A percentile compares a stretch with the other conserved stretches of the same genome.
phyloP scores from a whole-genome alignment of 1,140 invertebrate species.

The Ctenoplectra terminalis region DNA sequence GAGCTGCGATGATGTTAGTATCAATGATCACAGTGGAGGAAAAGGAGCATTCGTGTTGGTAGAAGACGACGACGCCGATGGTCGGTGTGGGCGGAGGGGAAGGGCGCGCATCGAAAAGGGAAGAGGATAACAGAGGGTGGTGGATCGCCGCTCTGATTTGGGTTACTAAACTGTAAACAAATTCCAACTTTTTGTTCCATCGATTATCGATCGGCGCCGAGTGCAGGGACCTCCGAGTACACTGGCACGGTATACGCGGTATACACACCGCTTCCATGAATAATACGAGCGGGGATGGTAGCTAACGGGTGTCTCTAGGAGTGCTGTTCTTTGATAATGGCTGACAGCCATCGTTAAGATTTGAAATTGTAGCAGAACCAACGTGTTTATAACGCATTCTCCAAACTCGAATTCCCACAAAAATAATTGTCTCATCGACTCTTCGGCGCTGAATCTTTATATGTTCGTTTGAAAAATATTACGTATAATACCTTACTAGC shows the following conservation, averaged over 20 bases:
- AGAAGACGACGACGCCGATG: constrained; percentile 38
- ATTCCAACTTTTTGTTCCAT: constrained; percentile 78
- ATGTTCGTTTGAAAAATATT: no score
- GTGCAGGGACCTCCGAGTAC: constrained; percentile 73
- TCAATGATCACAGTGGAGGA: constrained; percentile 29
- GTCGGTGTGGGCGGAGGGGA: constrained; percentile 7
- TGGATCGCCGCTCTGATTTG: constrained; percentile 74
- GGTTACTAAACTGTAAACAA: constrained; percentile 82
- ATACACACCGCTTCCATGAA: constrained; percentile 59
- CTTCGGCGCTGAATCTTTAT: no score
- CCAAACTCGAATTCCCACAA: not conserved
- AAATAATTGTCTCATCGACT: no score
- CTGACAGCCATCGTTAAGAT: no score
- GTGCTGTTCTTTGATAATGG: not conserved
- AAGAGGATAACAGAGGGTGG: constrained; percentile 36
- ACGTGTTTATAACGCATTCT: no score
- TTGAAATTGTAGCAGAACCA: no score
- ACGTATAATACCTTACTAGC: no score
- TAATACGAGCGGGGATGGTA: constrained; percentile 56
- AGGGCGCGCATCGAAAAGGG: constrained; percentile 13
- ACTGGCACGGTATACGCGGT: constrained; percentile 51
- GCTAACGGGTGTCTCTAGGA: constrained; percentile 50
- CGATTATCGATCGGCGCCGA: constrained; percentile 78
- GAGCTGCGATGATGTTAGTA: constrained; percentile 42
- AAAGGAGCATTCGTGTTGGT: constrained; percentile 56